phyloP scores from a whole-genome alignment of 2,888 invertebrate genomes.

The Drosophila demipolita region DNA sequence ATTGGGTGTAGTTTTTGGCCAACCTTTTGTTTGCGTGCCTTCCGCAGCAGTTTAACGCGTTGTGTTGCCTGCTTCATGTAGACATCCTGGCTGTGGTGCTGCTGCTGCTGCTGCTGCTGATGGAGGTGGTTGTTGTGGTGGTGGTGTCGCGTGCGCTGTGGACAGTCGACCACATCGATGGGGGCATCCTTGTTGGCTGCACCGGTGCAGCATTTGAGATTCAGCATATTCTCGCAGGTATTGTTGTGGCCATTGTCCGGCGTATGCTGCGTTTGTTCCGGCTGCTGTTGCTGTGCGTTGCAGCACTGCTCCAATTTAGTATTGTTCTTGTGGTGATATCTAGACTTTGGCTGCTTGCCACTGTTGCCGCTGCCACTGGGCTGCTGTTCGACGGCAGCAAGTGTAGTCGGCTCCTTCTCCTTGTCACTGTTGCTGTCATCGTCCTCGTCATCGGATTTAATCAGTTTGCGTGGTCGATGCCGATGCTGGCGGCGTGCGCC shows the following conservation, averaged over 20 bases:
- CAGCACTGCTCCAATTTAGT: slow-evolving; percentile 73
- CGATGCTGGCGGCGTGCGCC: slow-evolving; percentile 84
- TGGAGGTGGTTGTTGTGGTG: slow-evolving; percentile 40
- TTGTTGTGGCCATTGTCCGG: slow-evolving; percentile 80
- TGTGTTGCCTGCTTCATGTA: slow-evolving; percentile 84
- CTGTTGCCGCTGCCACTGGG: slow-evolving; percentile 47
- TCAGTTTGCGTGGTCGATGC: slow-evolving; percentile 84
- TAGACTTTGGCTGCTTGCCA: slow-evolving; percentile 48
- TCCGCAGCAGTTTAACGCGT: slow-evolving; percentile 84
- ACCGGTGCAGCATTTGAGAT: slow-evolving; percentile 81
- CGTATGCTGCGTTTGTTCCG: slow-evolving; percentile 53
- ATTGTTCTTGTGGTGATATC: slow-evolving; percentile 75
- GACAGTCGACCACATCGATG: slow-evolving; percentile 58
- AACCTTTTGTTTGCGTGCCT: slow-evolving; percentile 85
- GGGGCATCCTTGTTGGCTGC: slow-evolving; percentile 48
- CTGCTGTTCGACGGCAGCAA: slow-evolving; percentile 40
- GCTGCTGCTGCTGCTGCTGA: slow-evolving; percentile 33
- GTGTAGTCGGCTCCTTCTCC: slow-evolving; percentile 69
- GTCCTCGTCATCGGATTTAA: slow-evolving; percentile 85
- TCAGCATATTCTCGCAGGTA: slow-evolving; percentile 84
- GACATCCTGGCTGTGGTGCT: slow-evolving; percentile 70
- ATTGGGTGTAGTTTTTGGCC: slow-evolving; percentile 41
- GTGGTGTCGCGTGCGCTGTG: slow-evolving; percentile 41
- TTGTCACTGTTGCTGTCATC: slow-evolving; percentile 84
- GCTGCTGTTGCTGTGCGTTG: slow-evolving; percentile 42